Evolutionary conservation across 1,140 invertebrate genomes (phyloP).

Genomic region (Ditylenchus dipsaci): DNA sequence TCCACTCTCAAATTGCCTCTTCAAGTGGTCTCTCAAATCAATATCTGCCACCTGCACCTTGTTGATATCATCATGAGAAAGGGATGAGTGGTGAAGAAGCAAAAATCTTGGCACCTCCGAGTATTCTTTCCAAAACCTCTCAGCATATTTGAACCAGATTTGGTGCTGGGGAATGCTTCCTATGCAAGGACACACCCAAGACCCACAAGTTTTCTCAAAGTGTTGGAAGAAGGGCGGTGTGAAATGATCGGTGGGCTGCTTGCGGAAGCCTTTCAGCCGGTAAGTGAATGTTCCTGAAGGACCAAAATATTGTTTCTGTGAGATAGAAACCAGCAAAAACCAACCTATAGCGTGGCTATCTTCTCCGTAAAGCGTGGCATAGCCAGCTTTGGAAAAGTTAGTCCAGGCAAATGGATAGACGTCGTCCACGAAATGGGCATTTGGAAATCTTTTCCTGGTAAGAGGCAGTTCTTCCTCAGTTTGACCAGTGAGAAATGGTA

Average conservation of each 20-base stretch:
- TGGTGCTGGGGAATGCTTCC: conserved; percentile 45
- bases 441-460: conserved; percentile 70
- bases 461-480: conserved; percentile 74
- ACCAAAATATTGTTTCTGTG: not conserved
- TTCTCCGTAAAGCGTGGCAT: conserved; percentile 75
- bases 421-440: conserved; percentile 68
- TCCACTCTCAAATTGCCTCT: conserved; percentile 54
- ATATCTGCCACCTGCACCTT: conserved; percentile 71
- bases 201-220: conserved; percentile 59
- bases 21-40: conserved; percentile 67
- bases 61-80: conserved; percentile 82
- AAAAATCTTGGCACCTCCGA: conserved; percentile 71
- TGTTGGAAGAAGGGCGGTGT: conserved; percentile 74
- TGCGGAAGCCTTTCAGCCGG: conserved; percentile 78
- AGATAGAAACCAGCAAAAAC: not conserved
- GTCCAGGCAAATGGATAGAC: conserved; percentile 68
- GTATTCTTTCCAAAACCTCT: conserved; percentile 66
- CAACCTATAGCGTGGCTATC: conserved; percentile 74
- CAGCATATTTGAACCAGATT: conserved; percentile 68
- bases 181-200: conserved; percentile 69
- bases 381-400: conserved; percentile 65
- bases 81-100: conserved; percentile 79
- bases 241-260: conserved; percentile 82
- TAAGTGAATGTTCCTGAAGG: conserved; percentile 73
- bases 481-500: conserved; percentile 79